Base-by-base conservation (phyloP, 1,140 invertebrate genomes). In the Pogonognathellus flavescens region DNA sequence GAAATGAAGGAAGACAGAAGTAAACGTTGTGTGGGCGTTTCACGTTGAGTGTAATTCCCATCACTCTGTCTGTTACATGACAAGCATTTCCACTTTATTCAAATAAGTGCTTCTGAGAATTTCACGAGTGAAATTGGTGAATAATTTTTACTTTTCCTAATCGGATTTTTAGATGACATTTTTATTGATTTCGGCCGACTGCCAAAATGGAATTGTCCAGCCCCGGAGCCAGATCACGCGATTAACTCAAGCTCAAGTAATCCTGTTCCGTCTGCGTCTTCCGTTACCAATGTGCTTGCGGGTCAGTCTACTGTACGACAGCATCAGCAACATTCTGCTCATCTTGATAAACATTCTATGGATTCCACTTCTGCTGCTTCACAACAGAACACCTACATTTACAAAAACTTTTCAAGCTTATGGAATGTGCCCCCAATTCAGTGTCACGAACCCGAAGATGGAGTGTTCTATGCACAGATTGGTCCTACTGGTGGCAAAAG, bases 181-280 rank as follows among this genome's bases (percentile, higher is more conserved):
- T 94, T 96, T 84, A 93, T 98, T 60, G 95, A 97, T 89, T 98
- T 98, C 90, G 95, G 95, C 9, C 93, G 97, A 60, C 93, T 94
- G 9, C 96, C 97, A 4, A 93, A 94, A 87, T 98, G 97, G 97
- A 98, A 98, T 90, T 98, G 97, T 90, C 96, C 96, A 0, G 93
- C 95, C 91, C 95, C 96, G 18, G 88, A 88, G 52, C 59, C 59
- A 13, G 82, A 85, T 70, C 82, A 84, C 50, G 18, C 55, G 50
- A 13, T 80, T 20, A 41, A 55, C 25, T 53, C 76, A 53, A 31
- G 49, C 70, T 18, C 84, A 31, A 80, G 50, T 52, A 59, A 59
- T 52, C 86, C 55, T 80, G 80, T 53, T 49, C 81, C 86, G 57
- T 52, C 80, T 81, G 53, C 83, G 16, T 87, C 88, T 1, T 41